A percentile compares a stretch with the other conserved stretches of the same genome.
Conservation (phyloP, 2,888 invertebrate species). For the Aphidius colemani region DNA sequence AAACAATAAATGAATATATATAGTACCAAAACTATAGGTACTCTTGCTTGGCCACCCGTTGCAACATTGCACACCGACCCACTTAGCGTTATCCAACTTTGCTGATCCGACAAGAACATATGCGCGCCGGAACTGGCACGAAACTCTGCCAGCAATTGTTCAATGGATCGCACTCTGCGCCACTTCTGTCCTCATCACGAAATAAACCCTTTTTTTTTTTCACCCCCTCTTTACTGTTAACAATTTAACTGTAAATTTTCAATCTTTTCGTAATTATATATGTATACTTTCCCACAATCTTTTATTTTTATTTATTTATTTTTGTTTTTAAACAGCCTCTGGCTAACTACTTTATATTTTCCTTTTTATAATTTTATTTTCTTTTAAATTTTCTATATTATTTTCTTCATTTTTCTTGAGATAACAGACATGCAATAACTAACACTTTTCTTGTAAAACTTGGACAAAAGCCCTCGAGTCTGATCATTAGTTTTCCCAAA, state of each 20-base stretch:
- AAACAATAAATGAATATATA: not conserved
- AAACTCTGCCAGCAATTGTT: constrained; percentile 30
- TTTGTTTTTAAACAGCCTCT: not conserved
- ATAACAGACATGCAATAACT: constrained; percentile 4
- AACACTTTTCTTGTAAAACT: not conserved
- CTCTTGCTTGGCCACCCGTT: constrained; percentile 28
- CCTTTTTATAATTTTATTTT: not conserved
- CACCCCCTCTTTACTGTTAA: not conserved
- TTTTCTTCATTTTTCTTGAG: too few relatives aligned
- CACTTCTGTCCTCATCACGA: constrained; percentile 28
- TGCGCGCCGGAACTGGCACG: constrained; percentile 30
- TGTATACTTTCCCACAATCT: too few relatives aligned
- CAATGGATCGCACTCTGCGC: constrained; percentile 29
- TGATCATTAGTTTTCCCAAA: too few relatives aligned
- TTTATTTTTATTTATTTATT: too few relatives aligned
- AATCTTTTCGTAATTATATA: too few relatives aligned
- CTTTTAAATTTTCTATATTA: not conserved
- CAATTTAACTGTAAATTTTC: not conserved
- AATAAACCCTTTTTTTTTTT: not conserved
- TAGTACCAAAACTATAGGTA: constrained; percentile 7
- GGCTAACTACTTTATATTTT: constrained; percentile 18
- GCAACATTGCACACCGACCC: constrained; percentile 28
- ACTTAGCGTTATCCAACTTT: constrained; percentile 30
- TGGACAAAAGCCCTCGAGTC: not conserved
- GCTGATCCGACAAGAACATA: constrained; percentile 32